Evolutionary conservation across 2,888 invertebrate species (phyloP).

Genomic region (Tridacna crocea): DNA sequence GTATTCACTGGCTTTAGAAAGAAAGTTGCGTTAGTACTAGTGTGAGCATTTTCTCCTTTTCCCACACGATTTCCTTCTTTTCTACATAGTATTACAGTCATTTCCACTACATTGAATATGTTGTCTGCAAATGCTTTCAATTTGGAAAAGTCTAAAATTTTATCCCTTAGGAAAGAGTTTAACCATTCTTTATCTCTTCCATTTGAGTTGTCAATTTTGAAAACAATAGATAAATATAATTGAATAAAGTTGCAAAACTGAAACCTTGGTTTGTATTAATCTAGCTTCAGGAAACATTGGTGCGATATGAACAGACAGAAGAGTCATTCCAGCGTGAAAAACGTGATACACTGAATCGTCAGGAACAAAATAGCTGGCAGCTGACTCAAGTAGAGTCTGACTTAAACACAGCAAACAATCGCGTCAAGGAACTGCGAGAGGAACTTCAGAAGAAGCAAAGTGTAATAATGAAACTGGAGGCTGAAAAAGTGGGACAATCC

Average conservation of each 20-base stretch:
- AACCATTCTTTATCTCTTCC: too few relatives aligned
- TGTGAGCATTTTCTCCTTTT: too few relatives aligned
- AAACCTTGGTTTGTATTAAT: neutral
- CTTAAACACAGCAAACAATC: slow-evolving; percentile 71
- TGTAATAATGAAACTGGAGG: slow-evolving; percentile 72
- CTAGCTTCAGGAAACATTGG: slow-evolving; percentile 73
- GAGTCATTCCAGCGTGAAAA: slow-evolving; percentile 73
- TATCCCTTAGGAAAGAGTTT: too few relatives aligned
- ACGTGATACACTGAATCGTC: slow-evolving; percentile 66
- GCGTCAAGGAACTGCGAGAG: slow-evolving; percentile 74
- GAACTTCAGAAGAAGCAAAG: slow-evolving; percentile 75
- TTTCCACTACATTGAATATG: too few relatives aligned
- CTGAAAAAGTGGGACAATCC: slow-evolving; percentile 74
- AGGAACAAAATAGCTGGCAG: slow-evolving; percentile 72
- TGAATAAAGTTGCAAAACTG: neutral
- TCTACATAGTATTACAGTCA: too few relatives aligned
- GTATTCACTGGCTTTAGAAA: too few relatives aligned
- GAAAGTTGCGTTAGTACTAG: too few relatives aligned
- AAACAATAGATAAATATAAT: neutral
- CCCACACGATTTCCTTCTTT: too few relatives aligned
- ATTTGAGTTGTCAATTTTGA: too few relatives aligned
- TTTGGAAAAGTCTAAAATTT: too few relatives aligned
- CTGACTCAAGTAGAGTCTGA: slow-evolving; percentile 74
- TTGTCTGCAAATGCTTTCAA: too few relatives aligned
- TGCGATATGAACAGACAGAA: slow-evolving; percentile 68